These are phyloP conservation scores for Synanthedon myopaeformis DNA, from an alignment of 2,888 invertebrate species.

Conservation along the genomic window DNA sequence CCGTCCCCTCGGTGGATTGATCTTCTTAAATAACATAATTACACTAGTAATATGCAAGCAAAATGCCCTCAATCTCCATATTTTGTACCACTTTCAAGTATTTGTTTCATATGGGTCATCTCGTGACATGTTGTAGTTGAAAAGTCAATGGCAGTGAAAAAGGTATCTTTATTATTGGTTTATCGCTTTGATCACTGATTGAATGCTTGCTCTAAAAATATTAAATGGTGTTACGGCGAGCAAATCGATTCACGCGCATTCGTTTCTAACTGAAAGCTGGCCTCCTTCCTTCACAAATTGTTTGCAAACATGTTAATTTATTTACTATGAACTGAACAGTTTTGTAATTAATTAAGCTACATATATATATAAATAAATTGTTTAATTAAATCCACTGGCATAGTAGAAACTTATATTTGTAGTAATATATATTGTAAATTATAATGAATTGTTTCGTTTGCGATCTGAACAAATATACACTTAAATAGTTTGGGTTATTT, in stretches of 20 bases:
- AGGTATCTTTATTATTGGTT: slow-evolving; percentile 68
- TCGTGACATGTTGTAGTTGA: slow-evolving; percentile 69
- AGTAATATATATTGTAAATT: too few relatives aligned
- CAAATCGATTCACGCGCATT: slow-evolving; percentile 30
- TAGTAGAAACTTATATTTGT: too few relatives aligned
- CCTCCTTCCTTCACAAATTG: slow-evolving; percentile 87
- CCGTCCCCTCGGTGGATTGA: too few relatives aligned
- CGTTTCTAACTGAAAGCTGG: slow-evolving; percentile 68
- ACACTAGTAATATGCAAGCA: not conserved
- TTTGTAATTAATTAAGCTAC: too few relatives aligned
- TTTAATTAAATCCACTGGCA: too few relatives aligned
- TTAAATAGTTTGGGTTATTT: too few relatives aligned
- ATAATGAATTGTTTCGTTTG: too few relatives aligned
- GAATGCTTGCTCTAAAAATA: slow-evolving; percentile 48
- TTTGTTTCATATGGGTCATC: slow-evolving; percentile 43
- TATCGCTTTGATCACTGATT: slow-evolving; percentile 47
- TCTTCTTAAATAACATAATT: too few relatives aligned
- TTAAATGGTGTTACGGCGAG: slow-evolving; percentile 33
- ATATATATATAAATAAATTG: too few relatives aligned
- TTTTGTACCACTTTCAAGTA: slow-evolving; percentile 32
- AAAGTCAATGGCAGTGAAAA: slow-evolving; percentile 53
- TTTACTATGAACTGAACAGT: too few relatives aligned
- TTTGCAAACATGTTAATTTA: slow-evolving; percentile 76
- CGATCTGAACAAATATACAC: too few relatives aligned
- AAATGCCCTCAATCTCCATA: slow-evolving; percentile 13